A percentile compares a stretch with the other conserved stretches of the same genome.
Conservation (phyloP, 2,797 vertebrate genomes). For the Choloepus didactylus region DNA sequence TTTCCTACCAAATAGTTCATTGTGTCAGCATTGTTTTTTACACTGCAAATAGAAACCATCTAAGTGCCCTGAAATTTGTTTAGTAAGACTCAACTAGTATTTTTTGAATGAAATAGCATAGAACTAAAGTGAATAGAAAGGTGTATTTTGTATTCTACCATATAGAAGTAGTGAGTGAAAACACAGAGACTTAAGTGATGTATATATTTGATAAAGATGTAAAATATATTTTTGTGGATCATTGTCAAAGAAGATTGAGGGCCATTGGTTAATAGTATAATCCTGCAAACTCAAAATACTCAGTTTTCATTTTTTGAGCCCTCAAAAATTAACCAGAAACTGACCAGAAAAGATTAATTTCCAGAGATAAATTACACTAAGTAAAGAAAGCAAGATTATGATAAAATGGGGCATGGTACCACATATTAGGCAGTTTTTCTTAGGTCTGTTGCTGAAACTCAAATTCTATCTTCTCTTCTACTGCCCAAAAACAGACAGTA, state of each 20-base stretch:
- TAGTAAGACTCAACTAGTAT: background rate
- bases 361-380: constrained; percentile 18
- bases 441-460: background rate
- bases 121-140: background rate
- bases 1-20: constrained; percentile 3
- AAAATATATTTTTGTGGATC: constrained; percentile 15
- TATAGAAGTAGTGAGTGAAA: background rate
- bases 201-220: background rate
- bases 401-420: background rate
- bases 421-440: background rate
- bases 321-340: background rate
- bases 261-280: background rate
- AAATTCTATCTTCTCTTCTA: background rate
- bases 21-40: background rate
- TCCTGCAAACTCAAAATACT: background rate
- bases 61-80: background rate
- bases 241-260: constrained; percentile 26
- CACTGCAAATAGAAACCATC: background rate
- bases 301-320: constrained; percentile 18
- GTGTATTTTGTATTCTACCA: background rate
- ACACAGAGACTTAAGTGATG: background rate
- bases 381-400: background rate
- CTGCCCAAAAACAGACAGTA: background rate
- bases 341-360: background rate
- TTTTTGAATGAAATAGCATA: background rate